Evolutionary conservation across 1,140 invertebrate species (phyloP), one percentile per base, ranked within the genome.

Genomic region (Drosophila elegans): DNA sequence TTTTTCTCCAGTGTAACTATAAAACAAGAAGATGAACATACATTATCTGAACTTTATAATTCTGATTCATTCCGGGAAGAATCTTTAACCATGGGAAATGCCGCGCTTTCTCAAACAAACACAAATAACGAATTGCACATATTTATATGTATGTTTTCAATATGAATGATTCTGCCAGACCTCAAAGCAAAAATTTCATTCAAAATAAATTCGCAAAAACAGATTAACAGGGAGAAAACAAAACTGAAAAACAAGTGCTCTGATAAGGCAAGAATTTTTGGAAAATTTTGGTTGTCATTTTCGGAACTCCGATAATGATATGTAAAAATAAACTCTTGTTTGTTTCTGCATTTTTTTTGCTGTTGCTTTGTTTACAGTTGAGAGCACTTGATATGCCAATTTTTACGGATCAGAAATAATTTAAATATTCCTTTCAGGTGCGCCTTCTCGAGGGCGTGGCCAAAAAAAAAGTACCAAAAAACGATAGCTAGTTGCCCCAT

Each of bases 271-370:
- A 36, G 21, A 36, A 66, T 68, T 64, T 44, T 63, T 61, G 46
- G 45, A 68, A 66, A 68, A 66, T 68, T 66, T 68, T 64, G 25
- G 1, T 63, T 66, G 60, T 64, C 16, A 45, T 52, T 68, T 68
- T 68, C 16, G 38, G 60, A 64, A 68, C 49, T 51, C 38, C 46
- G 64, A 68, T 68, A 68, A 68, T 67, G 3, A 44, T 63, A 32
- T 57, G 36, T 16, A 63, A 21, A 38, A 41, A 32, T 49, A 51
- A 64, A 68, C 45, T 49, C 59, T 67, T 62, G 59, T 64, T 67
- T 67, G 59, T 51, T 67, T 64, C 63, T 64, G 34, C 38, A 27
- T 13, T 27, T 13, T 38, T 27, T 38, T 21, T 12, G 16, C 16
- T 21, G 16, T 36, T 25, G n/a, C 9, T 48, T 66, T 67, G 63